phyloP scores from a whole-genome alignment of 2,113 vertebrate genomes.

The Myotis lucifugus region DNA sequence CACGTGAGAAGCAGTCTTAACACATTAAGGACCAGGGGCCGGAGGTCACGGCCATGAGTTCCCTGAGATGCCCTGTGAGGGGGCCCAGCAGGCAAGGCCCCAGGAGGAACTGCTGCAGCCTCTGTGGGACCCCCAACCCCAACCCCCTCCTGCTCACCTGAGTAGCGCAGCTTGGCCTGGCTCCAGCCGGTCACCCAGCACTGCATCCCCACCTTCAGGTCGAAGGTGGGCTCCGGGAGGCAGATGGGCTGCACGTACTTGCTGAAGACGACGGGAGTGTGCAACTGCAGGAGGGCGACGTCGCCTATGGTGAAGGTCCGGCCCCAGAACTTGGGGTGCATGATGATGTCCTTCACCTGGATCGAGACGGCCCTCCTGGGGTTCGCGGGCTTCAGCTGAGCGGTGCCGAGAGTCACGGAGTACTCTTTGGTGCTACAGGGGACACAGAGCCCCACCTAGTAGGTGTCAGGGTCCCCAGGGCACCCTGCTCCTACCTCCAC shows the following conservation, averaged over 20 bases:
- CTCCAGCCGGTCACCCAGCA: constrained; percentile 79
- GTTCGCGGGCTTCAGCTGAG: neutral
- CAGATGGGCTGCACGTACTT: constrained; percentile 70
- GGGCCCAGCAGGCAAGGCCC: neutral
- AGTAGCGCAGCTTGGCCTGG: constrained; percentile 31
- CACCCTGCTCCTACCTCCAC: rapidly evolving
- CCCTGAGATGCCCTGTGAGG: neutral
- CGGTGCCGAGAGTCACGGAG: constrained; percentile 61
- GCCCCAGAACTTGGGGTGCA: constrained; percentile 76
- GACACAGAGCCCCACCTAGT: neutral
- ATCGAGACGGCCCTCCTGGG: neutral
- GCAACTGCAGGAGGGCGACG: constrained; percentile 62
- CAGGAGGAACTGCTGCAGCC: no score
- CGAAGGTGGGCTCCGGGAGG: constrained; percentile 44
- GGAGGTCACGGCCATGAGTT: neutral
- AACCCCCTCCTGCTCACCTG: constrained; percentile 20
- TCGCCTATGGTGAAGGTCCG: constrained; percentile 25
- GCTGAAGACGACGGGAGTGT: neutral
- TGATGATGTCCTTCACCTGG: constrained; percentile 62
- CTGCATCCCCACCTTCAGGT: constrained; percentile 54
- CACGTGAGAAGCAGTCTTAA: neutral
- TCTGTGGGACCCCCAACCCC: neutral
- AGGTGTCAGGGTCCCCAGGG: neutral
- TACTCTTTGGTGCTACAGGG: constrained; percentile 70
- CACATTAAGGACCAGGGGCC: neutral